Conservation (phyloP, 2,113 vertebrate genomes). For the Pseudorhombus dupliciocellatus region DNA sequence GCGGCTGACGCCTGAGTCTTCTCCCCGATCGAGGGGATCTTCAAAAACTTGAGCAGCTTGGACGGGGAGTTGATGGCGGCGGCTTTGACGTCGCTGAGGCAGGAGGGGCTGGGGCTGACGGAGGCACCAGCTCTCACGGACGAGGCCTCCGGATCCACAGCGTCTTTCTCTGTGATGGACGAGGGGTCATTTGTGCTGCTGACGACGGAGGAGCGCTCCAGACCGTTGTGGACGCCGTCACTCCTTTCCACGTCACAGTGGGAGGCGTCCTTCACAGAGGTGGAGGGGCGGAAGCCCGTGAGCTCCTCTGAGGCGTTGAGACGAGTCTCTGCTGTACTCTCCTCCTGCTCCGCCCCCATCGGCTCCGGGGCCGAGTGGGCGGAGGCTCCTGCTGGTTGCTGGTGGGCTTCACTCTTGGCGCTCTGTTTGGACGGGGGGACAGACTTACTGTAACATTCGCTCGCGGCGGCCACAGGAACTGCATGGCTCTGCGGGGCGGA, state of each 20-base stretch:
- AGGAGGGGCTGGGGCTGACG: conserved; percentile 79
- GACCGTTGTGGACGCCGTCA: conserved; percentile 55
- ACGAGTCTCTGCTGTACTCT: conserved; percentile 26
- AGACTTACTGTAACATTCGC: conserved; percentile 62
- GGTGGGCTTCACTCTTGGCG: conserved; percentile 57
- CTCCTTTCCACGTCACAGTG: conserved; percentile 64
- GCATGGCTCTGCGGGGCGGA: conserved; percentile 38
- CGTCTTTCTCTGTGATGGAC: conserved; percentile 62
- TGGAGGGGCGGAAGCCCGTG: conserved; percentile 63
- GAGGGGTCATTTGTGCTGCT: conserved; percentile 1
- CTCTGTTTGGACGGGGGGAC: conserved; percentile 44
- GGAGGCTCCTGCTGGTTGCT: conserved; percentile 33
- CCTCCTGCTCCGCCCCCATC: conserved; percentile 35
- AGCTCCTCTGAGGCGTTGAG: conserved; percentile 46
- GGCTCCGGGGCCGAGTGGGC: conserved; percentile 14
- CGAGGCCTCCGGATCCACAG: conserved; percentile 51
- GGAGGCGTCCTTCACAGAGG: conserved; percentile 65
- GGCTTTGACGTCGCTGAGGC: conserved; percentile 79
- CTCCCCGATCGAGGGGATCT: conserved; percentile 85
- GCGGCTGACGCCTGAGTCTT: conserved; percentile 74
- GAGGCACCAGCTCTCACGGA: conserved; percentile 80
- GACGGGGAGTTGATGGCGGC: conserved; percentile 86
- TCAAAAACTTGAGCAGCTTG: conserved; percentile 90
- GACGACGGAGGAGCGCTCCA: conserved; percentile 52
- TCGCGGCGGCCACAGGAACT: conserved; percentile 36